A percentile compares a stretch with the other conserved stretches of the same genome.
Conservation (phyloP, 2,888 invertebrate genomes). For the Stomorhina lunata region DNA sequence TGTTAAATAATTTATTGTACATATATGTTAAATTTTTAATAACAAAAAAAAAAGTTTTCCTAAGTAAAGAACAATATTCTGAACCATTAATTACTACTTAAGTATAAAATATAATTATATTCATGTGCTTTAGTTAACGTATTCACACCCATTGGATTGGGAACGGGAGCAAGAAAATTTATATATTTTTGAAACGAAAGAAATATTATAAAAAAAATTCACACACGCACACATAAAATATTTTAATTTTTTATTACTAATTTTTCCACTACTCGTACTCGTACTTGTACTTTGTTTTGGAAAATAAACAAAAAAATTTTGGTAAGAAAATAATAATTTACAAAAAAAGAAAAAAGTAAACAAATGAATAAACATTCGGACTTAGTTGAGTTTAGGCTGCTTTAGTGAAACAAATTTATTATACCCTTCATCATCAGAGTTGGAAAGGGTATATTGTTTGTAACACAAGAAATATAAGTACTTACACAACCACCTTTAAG, state of each 20-base stretch:
- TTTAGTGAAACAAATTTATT: no score
- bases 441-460: no score
- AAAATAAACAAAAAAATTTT: constrained; percentile 38
- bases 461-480: no score
- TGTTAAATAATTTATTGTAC: no score
- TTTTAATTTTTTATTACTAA: constrained; percentile 26
- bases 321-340: neutral
- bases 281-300: constrained; percentile 27
- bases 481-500: no score
- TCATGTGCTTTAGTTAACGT: neutral
- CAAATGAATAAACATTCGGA: constrained; percentile 14
- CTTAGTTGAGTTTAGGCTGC: neutral
- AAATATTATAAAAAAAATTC: no score
- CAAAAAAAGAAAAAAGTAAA: no score
- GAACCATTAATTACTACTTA: constrained; percentile 12
- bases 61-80: neutral
- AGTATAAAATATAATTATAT: constrained; percentile 1
- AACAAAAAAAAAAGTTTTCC: constrained; percentile 9
- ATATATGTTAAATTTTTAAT: constrained; percentile 4
- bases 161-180: neutral
- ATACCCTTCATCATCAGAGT: no score
- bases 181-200: neutral
- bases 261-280: neutral
- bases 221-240: neutral
- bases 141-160: neutral